Evolutionary conservation across 2,888 invertebrate genomes (phyloP).

Genomic region (Anticlea derivata): DNA sequence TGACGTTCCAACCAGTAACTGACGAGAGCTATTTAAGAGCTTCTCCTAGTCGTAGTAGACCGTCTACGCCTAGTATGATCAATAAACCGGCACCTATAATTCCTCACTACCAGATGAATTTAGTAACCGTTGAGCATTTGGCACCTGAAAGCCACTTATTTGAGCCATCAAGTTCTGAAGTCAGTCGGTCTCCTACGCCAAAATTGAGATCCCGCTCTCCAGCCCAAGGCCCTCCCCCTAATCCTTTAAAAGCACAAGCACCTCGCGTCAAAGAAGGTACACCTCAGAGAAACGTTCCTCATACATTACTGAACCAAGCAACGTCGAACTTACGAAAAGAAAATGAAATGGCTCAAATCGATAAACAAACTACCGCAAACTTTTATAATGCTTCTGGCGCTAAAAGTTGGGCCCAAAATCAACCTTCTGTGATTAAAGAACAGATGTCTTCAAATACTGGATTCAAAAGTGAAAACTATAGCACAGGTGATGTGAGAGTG

Average conservation of each 20-base stretch:
- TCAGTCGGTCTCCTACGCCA: conserved; percentile 86
- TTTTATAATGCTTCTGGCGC: conserved; percentile 52
- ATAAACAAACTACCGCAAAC: conserved; percentile 64
- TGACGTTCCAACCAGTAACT: conserved; percentile 86
- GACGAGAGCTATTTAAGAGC: conserved; percentile 81
- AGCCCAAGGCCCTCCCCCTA: conserved; percentile 88
- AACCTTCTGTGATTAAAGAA: conserved; percentile 76
- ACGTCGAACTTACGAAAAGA: conserved; percentile 67
- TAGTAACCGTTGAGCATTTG: conserved; percentile 87
- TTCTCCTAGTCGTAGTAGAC: conserved; percentile 82
- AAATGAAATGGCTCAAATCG: conserved; percentile 73
- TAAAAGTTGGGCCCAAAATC: conserved; percentile 62
- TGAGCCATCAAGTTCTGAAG: conserved; percentile 84
- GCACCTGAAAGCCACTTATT: conserved; percentile 85
- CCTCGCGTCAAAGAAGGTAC: conserved; percentile 84
- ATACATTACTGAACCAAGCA: conserved; percentile 61
- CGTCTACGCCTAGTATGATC: conserved; percentile 88
- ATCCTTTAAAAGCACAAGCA: conserved; percentile 86
- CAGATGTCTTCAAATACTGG: conserved; percentile 76
- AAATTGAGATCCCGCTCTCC: conserved; percentile 87
- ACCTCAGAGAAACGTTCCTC: conserved; percentile 65
- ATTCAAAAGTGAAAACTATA: conserved; percentile 77
- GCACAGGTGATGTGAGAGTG: conserved; percentile 61
- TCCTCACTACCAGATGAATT: conserved; percentile 91
- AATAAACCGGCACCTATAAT: conserved; percentile 90